Percentiles rank a stretch among this genome's conserved stretches.
Evolutionary conservation across 2,113 vertebrate genomes (phyloP).

Genomic region (Dryoscopus gambensis): DNA sequence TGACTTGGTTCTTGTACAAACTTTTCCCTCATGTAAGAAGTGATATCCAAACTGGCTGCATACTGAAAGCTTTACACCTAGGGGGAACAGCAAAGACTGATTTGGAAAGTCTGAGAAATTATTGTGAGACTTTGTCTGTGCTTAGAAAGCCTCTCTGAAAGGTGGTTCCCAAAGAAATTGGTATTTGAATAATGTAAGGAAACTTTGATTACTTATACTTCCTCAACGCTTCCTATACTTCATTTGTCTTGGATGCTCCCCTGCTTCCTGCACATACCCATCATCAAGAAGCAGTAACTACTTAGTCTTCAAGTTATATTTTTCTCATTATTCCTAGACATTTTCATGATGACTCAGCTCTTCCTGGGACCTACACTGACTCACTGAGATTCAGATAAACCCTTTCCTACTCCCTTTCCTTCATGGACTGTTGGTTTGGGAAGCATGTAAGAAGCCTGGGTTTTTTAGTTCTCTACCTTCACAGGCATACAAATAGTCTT

Average conservation of each 20-base stretch:
- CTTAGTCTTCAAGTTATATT: not conserved
- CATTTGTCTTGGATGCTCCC: not conserved
- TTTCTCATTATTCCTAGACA: not conserved
- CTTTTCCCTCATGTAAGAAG: not conserved
- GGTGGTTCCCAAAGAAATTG: not conserved
- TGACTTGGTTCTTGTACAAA: not conserved
- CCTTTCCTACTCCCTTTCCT: not conserved
- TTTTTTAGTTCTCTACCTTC: not conserved
- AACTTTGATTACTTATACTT: not conserved
- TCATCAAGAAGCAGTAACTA: not conserved
- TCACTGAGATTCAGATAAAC: not conserved
- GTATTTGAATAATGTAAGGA: not conserved
- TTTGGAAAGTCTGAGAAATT: not conserved
- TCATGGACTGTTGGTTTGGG: accelerated
- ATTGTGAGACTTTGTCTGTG: not conserved
- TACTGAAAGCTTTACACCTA: not conserved
- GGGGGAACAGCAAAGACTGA: not conserved
- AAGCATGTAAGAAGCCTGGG: not conserved
- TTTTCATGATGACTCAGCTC: not conserved
- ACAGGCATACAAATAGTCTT: not conserved
- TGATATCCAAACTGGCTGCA: not conserved
- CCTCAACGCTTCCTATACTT: not conserved
- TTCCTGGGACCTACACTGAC: not conserved
- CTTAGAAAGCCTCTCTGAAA: not conserved
- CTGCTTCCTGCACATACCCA: too few species aligned